Evolutionary conservation across 2,888 invertebrate species (phyloP), one percentile per base, ranked within the genome.

Genomic region (Hypena proboscidalis): DNA sequence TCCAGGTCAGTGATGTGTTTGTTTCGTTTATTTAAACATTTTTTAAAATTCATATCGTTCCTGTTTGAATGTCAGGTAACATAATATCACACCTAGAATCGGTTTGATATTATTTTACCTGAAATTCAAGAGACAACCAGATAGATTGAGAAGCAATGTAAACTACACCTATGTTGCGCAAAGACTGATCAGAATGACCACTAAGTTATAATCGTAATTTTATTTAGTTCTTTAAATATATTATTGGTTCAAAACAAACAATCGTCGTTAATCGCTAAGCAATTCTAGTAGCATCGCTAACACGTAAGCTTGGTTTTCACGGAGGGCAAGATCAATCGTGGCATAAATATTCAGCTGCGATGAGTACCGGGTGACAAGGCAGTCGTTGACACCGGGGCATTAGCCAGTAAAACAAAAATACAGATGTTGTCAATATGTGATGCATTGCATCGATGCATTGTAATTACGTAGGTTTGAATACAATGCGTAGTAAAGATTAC

Each of bases 311-410:
- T 42, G 35, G 43, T 52, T 62, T 63, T 62, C 45, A 57, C 66
- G 54, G 55, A 67, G 70, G 68, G 53, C 68, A 59, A 59, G 63
- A 65, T 59, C 53, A 58, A 48, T 49, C 66, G 66, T 51, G 67
- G 38, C 41, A 68, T 76, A 64, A 67, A 78, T 77, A 79, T 76
- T 71, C 70, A 74, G 43, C 35, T 47, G 63, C 47, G 44, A 53
- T 61, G 42, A 66, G 62, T 66, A 66, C 65, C 56, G 43, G 57
- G 57, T 66, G 67, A 53, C 64, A 49, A 50, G 45, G 46, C 36
- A 62, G 53, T 47, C 51, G 36, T 51, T 58, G 66, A 63, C 44
- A 44, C 55, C 51, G 47, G 23, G 62, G 58, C 59, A 51, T 38
- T 59, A 31, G 23, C 3, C n/a, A 36, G 58, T 57, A 49, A 54